Percentiles rank a stretch among this genome's conserved stretches.
phyloP scores from a whole-genome alignment of 2,888 invertebrate species.

The Cerastoderma edule region DNA sequence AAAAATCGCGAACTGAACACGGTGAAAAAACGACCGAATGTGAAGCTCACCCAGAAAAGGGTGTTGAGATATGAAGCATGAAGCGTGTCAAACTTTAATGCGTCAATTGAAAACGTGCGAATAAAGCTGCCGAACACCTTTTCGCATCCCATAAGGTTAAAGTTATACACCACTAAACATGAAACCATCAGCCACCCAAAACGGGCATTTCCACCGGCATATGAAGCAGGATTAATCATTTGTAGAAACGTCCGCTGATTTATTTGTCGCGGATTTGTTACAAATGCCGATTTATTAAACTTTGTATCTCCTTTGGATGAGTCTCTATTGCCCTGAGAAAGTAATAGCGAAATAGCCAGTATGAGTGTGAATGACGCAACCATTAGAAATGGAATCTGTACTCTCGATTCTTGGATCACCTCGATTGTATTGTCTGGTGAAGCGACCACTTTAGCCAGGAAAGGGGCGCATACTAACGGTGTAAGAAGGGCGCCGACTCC shows the following conservation, averaged over 20 bases:
- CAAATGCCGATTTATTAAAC: not conserved
- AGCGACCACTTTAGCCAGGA: conserved; percentile 34
- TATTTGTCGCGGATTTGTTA: not conserved
- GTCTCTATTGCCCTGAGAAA: conserved; percentile 20
- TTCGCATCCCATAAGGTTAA: conserved; percentile 43
- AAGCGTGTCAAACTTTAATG: conserved; percentile 35
- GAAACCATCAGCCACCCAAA: conserved; percentile 24
- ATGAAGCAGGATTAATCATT: conserved; percentile 49
- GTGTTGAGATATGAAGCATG: conserved; percentile 43
- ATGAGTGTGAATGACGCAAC: conserved; percentile 35
- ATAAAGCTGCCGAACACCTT: conserved; percentile 39
- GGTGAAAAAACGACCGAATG: conserved; percentile 38
- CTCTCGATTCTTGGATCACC: conserved; percentile 47
- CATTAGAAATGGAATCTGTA: conserved; percentile 32
- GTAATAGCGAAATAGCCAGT: conserved; percentile 38
- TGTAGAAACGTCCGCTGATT: conserved; percentile 25
- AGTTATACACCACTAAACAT: conserved; percentile 38
- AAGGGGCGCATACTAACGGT: conserved; percentile 45
- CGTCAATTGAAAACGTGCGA: conserved; percentile 50
- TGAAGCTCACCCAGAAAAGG: conserved; percentile 44
- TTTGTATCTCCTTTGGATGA: not conserved
- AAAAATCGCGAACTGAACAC: conserved; percentile 35
- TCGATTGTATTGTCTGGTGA: conserved; percentile 14
- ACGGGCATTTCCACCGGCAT: conserved; percentile 40
- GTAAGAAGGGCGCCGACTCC: conserved; percentile 47